Percentiles rank a stretch among this genome's conserved stretches.
phyloP scores from a whole-genome alignment of 2,888 invertebrate genomes.

The Gasteruption jaculator region DNA sequence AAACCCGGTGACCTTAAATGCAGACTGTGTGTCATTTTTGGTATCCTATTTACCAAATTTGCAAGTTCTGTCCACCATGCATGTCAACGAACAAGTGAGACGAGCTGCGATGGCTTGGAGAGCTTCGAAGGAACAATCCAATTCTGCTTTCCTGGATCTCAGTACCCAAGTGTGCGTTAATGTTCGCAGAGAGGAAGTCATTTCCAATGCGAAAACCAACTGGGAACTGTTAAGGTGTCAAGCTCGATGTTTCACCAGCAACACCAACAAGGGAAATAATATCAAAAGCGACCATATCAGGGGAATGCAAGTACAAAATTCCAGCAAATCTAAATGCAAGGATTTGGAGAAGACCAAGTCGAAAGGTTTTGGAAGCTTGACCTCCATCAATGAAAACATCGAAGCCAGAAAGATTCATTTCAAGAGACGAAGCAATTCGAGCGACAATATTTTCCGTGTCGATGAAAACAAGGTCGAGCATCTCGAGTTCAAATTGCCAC shows the following conservation, averaged over 20 bases:
- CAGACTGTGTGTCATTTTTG: slow-evolving; percentile 77
- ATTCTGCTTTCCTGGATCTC: slow-evolving; percentile 63
- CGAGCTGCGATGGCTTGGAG: slow-evolving; percentile 78
- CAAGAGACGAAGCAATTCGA: slow-evolving; percentile 39
- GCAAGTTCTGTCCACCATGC: slow-evolving; percentile 70
- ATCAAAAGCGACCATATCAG: slow-evolving; percentile 32
- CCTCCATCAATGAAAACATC: slow-evolving; percentile 40
- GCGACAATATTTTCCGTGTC: slow-evolving; percentile 35
- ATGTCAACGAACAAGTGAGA: slow-evolving; percentile 74
- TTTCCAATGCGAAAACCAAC: slow-evolving; percentile 81
- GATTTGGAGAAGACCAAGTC: slow-evolving; percentile 35
- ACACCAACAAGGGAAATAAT: slow-evolving; percentile 26
- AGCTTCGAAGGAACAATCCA: slow-evolving; percentile 70
- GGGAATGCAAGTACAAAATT: slow-evolving; percentile 33
- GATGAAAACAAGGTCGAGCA: slow-evolving; percentile 32
- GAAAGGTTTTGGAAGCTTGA: slow-evolving; percentile 41
- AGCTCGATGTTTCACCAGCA: slow-evolving; percentile 57
- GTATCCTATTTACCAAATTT: slow-evolving; percentile 76
- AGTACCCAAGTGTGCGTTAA: slow-evolving; percentile 57
- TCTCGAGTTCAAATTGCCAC: slow-evolving; percentile 58
- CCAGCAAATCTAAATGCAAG: slow-evolving; percentile 33
- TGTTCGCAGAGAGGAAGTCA: slow-evolving; percentile 75
- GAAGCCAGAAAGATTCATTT: slow-evolving; percentile 39
- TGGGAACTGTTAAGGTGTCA: slow-evolving; percentile 76
- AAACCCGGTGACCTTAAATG: slow-evolving; percentile 76